Evolutionary conservation across 2,888 invertebrate genomes (phyloP), one percentile per base, ranked within the genome.

Genomic region (Sinopyrophorus schimmeli): DNA sequence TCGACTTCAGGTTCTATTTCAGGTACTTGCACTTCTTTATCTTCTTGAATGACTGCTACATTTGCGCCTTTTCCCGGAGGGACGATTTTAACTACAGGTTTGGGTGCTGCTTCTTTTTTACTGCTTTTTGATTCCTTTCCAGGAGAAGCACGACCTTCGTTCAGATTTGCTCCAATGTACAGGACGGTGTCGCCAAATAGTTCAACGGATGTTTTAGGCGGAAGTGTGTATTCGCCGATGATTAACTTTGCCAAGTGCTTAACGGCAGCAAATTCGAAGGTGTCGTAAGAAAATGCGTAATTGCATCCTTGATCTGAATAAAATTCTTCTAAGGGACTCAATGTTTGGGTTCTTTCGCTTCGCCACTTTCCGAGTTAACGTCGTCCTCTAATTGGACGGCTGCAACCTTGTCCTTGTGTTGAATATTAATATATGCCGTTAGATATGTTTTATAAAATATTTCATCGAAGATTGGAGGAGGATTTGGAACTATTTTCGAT

Each of bases 301-400:
- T 80, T 80, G 28, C 82, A 73, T 5, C 80, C 81, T 58, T 80
- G 71, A 4, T 73, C 71, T 2, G 77, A 74, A 63, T 84, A 84
- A 69, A 81, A 83, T 55, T 75, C 70, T 55, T 82, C 81, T 21
- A 83, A 70, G 4, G 77, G 68, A 28, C 77, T 76, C 1, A 76
- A 73, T 59, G 76, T 74, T 3, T 76, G 74, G 28, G 72, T 70
- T 11, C 59, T 48, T 62, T 54, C 10, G 20, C 34, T 5, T n/a
- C 32, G n/a, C 7, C 18, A 10, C 14, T 28, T 17, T 17, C 18
- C 16, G 6, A n/a, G 27, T 26, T 26, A 12, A 7, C 10, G 5
- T 5, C 15, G 12, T 11, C 4, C 11, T 14, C 12, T 18, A 5
- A 6, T 4, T 18, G 18, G 4, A 18, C 4, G 7, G 14, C 21